Conservation (phyloP, 1,140 invertebrate genomes). For the Dryas iulia region DNA sequence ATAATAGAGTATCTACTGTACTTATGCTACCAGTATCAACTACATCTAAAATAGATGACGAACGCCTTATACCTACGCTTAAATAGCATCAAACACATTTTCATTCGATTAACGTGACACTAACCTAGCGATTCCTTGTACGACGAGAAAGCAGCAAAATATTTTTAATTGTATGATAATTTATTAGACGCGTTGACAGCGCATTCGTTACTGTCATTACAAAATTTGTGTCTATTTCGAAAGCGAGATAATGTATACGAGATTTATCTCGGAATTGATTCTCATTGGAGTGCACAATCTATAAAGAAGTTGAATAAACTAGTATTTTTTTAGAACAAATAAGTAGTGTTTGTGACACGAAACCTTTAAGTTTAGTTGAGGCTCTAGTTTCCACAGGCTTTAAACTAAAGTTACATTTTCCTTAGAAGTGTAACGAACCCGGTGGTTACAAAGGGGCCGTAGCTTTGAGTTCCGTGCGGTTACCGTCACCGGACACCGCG, state of each 20-base stretch:
- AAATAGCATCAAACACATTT: constrained; percentile 5
- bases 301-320: background rate
- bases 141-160: background rate
- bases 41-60: constrained; percentile 36
- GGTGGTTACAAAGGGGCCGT: constrained; percentile 53
- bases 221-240: constrained; percentile 22
- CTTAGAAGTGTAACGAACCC: constrained; percentile 46
- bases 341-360: background rate
- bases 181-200: constrained; percentile 25
- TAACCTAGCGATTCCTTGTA: background rate
- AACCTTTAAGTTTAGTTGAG: constrained; percentile 23
- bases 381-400: constrained; percentile 30
- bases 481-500: constrained; percentile 63
- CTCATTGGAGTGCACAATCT: background rate
- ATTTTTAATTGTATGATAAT: constrained; percentile 29
- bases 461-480: constrained; percentile 54
- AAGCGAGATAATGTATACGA: constrained; percentile 14
- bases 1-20: too few relatives aligned
- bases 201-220: constrained; percentile 25
- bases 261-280: constrained; percentile 29
- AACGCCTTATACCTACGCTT: constrained; percentile 1
- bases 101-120: background rate
- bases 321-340: background rate
- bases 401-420: constrained; percentile 29
- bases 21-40: constrained; percentile 58